Base-by-base conservation (phyloP, 2,113 vertebrate genomes). In the Mirounga angustirostris region DNA sequence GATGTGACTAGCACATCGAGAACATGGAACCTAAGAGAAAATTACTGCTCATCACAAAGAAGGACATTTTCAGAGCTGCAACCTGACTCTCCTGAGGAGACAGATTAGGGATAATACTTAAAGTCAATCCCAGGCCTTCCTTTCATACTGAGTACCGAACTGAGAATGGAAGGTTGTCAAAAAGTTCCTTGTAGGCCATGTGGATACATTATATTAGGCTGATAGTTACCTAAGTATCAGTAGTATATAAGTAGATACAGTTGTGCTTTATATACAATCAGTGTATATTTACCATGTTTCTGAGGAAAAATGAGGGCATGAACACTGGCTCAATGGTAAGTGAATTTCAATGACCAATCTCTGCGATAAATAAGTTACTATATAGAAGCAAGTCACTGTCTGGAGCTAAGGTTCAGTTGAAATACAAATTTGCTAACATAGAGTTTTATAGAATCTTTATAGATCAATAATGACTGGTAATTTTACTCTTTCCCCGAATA, bases 321-420 rank as follows among this genome's bases (percentile, higher is more conserved):
- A 87, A 1, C 40, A 95, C 2, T 61, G 3, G 2, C 4, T 91
- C 14, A 58, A 33, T 92, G 26, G 1, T 93, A 80, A 96, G n/a
- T 89, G 26, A 59, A 8, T 96, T 89, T 89, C 50, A 95, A 15
- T 46, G 21, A 96, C 40, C 26, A 73, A 21, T 89, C n/a, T 89
- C 33, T 94, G 56, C 4, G 46, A 54, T 56, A n/a, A 95, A 76
- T 7, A 87, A 74, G 46, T 52, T 4, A 76, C 40, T 8, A 80
- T 4, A 80, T 4, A 89, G 10, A 88, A 78, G 5, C 2, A 89
- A 95, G 4, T 79, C 36, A 87, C 10, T 83, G 6, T 82, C 8
- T 30, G 1, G 16, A 58, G 1, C 13, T 59, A 67, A 84, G 16
- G 2, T 80, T 96, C 50, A 84, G 16, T 18, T 84, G 43, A 22